A percentile compares a stretch with the other conserved stretches of the same genome.
These are phyloP conservation scores for Ictidomys tridecemlineatus DNA, from an alignment of 2,113 vertebrate genomes.

Conservation along the genomic window DNA sequence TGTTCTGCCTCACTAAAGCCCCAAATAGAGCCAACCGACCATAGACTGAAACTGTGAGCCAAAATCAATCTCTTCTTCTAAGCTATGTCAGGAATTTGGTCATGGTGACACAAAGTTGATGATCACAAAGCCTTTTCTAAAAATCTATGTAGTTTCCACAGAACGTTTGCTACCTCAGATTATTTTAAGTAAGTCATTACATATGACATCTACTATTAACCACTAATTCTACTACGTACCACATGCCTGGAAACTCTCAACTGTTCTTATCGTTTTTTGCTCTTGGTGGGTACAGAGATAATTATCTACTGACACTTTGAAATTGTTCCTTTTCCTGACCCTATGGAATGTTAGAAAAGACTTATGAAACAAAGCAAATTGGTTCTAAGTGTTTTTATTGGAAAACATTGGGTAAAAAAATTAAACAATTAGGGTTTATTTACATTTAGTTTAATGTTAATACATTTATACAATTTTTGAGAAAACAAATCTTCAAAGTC, in stretches of 20 bases:
- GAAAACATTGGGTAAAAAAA: neutral
- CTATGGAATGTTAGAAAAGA: constrained; percentile 34
- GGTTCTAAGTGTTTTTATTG: neutral
- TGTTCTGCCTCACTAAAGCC: neutral
- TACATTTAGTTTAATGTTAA: neutral
- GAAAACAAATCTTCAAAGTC: neutral
- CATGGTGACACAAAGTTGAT: neutral
- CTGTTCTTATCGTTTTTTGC: neutral
- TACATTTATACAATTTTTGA: neutral
- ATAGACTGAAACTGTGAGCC: neutral
- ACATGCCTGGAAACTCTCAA: neutral
- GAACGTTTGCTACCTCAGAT: neutral
- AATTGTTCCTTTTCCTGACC: neutral
- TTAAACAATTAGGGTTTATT: neutral
- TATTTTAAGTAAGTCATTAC: constrained; percentile 1
- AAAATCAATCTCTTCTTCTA: neutral
- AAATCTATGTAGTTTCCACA: neutral
- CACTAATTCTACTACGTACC: neutral
- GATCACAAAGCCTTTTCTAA: neutral
- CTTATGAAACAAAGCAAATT: neutral
- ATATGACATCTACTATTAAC: neutral
- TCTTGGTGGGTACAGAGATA: neutral
- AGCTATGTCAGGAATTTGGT: neutral
- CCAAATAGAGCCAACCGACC: neutral
- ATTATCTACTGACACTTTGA: neutral